Evolutionary conservation across 2,888 invertebrate species (phyloP), one percentile per base, ranked within the genome.

Genomic region (Antheraea yamamai): DNA sequence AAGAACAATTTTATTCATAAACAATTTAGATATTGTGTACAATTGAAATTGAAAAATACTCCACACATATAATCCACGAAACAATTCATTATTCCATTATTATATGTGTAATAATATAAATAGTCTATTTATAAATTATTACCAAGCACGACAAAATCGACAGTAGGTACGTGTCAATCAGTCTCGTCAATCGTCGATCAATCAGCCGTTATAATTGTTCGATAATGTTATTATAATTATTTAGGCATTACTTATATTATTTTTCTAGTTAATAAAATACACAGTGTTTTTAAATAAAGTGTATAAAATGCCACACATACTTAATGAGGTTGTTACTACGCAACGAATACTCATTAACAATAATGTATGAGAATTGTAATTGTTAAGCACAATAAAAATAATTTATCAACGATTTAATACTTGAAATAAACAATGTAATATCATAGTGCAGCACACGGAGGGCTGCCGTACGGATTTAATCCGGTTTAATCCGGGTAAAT

Each of bases 361-460:
- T 7, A 23, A 23, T 12, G 16, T 30, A 26, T 66, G 30, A 66
- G 16, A 66, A 10, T 12, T 4, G 14, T 20, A 12, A 14, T 30
- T 66, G 16, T 66, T 66, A 66, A 4, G 80, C 66, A 73, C 75
- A 77, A 79, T 78, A 81, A 82, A 87, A 86, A 85, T 88, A 88
- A 88, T 88, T 88, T 84, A 87, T 90, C 87, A 84, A 85, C 88
- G 89, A 89, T 89, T 90, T 88, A 86, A 89, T 89, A 86, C 84
- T 84, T 86, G 87, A 87, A 90, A 93, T 93, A 94, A 93, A 94
- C 92, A 94, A 91, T 88, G 84, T 88, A 89, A 90, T 93, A 94
- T 94, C 93, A 89, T 89, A 84, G 85, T 89, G 86, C 82, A 88
- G 89, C 90, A 87, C 88, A 84, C 87, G 86, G 89, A 84, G 86